These are phyloP conservation scores for Clusia tigrina DNA, from an alignment of 2,888 invertebrate genomes.

Conservation along the genomic window DNA sequence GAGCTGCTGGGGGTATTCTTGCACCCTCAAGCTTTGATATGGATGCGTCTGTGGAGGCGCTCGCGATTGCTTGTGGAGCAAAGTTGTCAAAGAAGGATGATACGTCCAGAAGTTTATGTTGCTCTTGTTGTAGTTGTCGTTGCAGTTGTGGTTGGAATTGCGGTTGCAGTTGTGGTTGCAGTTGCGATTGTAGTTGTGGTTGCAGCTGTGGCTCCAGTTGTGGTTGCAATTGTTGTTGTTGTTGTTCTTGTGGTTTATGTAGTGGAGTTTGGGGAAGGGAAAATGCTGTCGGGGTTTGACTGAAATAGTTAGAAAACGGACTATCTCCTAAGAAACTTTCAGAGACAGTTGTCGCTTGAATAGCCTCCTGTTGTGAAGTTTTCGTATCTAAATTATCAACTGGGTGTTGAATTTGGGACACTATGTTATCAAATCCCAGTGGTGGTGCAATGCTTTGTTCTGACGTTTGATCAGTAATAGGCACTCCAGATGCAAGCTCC, in stretches of 20 bases:
- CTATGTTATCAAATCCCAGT: slow-evolving; percentile 41
- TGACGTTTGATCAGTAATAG: not conserved
- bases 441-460: slow-evolving; percentile 33
- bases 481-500: slow-evolving; percentile 13
- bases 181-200: slow-evolving; percentile 21
- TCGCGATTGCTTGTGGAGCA: slow-evolving; percentile 22
- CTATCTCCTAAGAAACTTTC: slow-evolving; percentile 17
- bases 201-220: slow-evolving; percentile 9
- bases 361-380: slow-evolving; percentile 4
- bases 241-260: slow-evolving; percentile 11
- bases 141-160: slow-evolving; percentile 16
- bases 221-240: slow-evolving; percentile 21
- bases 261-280: slow-evolving; percentile 5
- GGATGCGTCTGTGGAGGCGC: not conserved
- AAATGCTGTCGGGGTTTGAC: slow-evolving; percentile 32
- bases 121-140: slow-evolving; percentile 18
- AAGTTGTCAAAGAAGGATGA: slow-evolving; percentile 52
- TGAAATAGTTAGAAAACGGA: slow-evolving; percentile 46
- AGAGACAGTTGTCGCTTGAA: slow-evolving; percentile 5
- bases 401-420: slow-evolving; percentile 13
- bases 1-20: slow-evolving; percentile 4
- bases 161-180: slow-evolving; percentile 9
- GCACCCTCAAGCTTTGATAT: not conserved
- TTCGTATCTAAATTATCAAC: not conserved
- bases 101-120: slow-evolving; percentile 35